These are phyloP conservation scores for Nannobrachium achirus DNA, from an alignment of 2,113 vertebrate genomes.

Conservation along the genomic window DNA sequence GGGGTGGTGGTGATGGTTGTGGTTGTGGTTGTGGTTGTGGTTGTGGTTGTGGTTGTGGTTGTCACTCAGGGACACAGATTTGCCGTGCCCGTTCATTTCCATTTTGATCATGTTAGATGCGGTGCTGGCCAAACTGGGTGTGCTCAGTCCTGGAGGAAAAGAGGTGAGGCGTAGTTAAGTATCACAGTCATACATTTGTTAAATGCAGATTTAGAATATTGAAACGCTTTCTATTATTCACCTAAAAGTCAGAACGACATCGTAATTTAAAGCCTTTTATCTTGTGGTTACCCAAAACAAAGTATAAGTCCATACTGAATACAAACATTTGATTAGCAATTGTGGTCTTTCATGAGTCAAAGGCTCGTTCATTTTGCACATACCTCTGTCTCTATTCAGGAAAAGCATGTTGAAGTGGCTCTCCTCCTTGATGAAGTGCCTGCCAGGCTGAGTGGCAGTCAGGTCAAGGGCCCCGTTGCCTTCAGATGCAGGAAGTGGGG, in stretches of 20 bases:
- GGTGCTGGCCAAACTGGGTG: conserved; percentile 89
- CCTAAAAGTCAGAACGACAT: too few relatives aligned
- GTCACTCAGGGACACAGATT: conserved; percentile 87
- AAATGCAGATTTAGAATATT: background rate
- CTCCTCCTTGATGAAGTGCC: conserved; percentile 93
- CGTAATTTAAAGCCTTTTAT: too few relatives aligned
- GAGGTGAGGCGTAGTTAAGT: conserved; percentile 52
- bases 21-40: too few relatives aligned
- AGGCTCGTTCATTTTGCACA: conserved; percentile 65
- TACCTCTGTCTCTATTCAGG: conserved; percentile 96
- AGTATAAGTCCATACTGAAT: too few relatives aligned
- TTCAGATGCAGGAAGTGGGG: conserved; percentile 83
- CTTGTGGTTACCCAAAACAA: too few relatives aligned
- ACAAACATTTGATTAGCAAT: conserved; percentile 14
- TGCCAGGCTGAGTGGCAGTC: conserved; percentile 87
- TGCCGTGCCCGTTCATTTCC: conserved; percentile 97
- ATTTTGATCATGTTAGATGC: conserved; percentile 95
- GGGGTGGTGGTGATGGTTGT: conserved; percentile 37
- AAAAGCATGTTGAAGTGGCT: conserved; percentile 96
- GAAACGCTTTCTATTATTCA: too few relatives aligned
- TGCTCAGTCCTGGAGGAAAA: conserved; percentile 88
- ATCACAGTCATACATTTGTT: background rate
- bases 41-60: conserved; percentile 46
- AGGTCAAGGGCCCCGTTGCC: conserved; percentile 94
- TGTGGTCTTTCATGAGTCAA: background rate